Conservation (phyloP, 2,888 invertebrate species). For the Himalopsyche tibetana region DNA sequence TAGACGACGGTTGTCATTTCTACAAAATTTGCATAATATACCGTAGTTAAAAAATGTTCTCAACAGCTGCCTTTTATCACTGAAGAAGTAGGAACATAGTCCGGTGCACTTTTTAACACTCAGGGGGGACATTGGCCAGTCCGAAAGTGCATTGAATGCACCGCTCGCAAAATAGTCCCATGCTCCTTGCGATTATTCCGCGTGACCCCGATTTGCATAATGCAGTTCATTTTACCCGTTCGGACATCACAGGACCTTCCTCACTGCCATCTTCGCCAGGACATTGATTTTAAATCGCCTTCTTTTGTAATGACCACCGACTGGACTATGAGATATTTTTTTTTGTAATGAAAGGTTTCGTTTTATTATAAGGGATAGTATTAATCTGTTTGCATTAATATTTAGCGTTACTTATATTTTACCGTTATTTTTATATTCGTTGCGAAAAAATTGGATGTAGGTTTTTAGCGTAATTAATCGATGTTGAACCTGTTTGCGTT, state of each 20-base stretch:
- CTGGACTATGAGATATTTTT: neutral
- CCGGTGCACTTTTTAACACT: slow-evolving; percentile 18
- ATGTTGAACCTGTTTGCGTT: too few relatives aligned
- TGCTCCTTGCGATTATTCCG: slow-evolving; percentile 65
- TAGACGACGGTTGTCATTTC: too few relatives aligned
- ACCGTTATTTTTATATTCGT: neutral
- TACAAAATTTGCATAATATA: too few relatives aligned
- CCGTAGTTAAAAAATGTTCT: neutral
- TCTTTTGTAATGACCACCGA: slow-evolving; percentile 54
- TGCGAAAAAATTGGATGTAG: too few relatives aligned
- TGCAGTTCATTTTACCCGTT: slow-evolving; percentile 46
- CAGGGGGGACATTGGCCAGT: slow-evolving; percentile 22
- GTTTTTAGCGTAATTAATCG: too few relatives aligned
- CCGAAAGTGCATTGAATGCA: slow-evolving; percentile 49
- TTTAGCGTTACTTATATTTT: neutral
- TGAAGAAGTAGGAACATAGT: neutral
- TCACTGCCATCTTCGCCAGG: slow-evolving; percentile 16
- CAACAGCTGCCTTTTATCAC: neutral
- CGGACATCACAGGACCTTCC: slow-evolving; percentile 51
- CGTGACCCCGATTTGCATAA: slow-evolving; percentile 66
- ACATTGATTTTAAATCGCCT: slow-evolving; percentile 29
- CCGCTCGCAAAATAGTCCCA: slow-evolving; percentile 64
- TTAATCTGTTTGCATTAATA: slow-evolving; percentile 62
- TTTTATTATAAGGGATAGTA: slow-evolving; percentile 38
- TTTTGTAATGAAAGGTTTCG: neutral